These are phyloP conservation scores for Chondrosia reniformis DNA, from an alignment of 37 sponge, comb jelly and placozoan species.

Conservation along the genomic window DNA sequence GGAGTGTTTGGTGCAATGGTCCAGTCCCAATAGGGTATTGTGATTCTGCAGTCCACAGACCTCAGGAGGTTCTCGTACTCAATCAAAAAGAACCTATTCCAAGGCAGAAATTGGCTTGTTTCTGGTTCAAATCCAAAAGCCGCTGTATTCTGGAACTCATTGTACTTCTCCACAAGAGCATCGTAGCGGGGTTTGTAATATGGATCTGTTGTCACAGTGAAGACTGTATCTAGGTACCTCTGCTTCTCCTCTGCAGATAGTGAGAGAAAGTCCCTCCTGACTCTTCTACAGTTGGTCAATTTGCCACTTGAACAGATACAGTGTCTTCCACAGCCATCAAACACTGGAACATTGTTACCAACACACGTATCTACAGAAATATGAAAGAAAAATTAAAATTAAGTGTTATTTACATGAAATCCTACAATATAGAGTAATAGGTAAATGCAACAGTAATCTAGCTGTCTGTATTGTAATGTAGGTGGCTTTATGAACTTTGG, in stretches of 20 bases:
- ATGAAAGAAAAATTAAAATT: too few species aligned
- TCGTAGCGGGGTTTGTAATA: constrained; percentile 49
- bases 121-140: constrained; percentile 32
- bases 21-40: constrained; percentile 79
- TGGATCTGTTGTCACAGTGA: constrained; percentile 37
- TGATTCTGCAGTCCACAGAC: constrained; percentile 50
- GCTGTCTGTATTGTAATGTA: too few species aligned
- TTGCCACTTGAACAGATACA: constrained; percentile 52
- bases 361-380: too few species aligned
- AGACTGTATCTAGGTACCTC: constrained; percentile 50
- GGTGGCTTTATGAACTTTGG: too few species aligned
- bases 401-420: too few species aligned
- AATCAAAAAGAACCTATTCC: constrained; percentile 53
- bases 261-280: constrained; percentile 50
- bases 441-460: too few species aligned
- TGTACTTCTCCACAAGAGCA: constrained; percentile 39
- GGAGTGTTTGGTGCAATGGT: constrained; percentile 49
- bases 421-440: too few species aligned
- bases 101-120: constrained; percentile 55
- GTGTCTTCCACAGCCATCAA: constrained; percentile 39
- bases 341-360: too few species aligned
- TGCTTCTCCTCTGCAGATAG: constrained; percentile 28
- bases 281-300: constrained; percentile 41
- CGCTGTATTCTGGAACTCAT: constrained; percentile 15
- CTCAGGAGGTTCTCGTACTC: constrained; percentile 70